Conservation (phyloP, 2,888 invertebrate species). For the Sussaba pulchella region DNA sequence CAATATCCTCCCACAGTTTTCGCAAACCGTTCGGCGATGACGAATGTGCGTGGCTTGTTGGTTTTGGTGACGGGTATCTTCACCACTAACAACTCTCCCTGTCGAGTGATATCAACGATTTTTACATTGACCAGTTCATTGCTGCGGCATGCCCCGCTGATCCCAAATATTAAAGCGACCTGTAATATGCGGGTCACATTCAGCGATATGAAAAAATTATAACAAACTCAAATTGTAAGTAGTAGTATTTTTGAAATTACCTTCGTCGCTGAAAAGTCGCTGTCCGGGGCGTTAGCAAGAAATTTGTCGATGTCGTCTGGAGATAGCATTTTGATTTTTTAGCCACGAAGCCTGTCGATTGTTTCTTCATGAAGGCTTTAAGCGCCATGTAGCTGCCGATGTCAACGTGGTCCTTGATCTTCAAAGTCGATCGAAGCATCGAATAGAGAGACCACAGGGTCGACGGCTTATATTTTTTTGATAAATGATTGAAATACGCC, state of each 20-base stretch:
- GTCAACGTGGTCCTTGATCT: conserved; percentile 51
- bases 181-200: conserved; percentile 28
- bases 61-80: conserved; percentile 54
- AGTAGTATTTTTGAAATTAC: conserved; percentile 20
- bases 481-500: conserved; percentile 63
- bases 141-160: conserved; percentile 64
- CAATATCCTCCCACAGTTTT: too few relatives aligned
- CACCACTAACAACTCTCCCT: conserved; percentile 35
- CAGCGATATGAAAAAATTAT: conserved; percentile 5
- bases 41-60: neutral
- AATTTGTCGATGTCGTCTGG: conserved; percentile 68
- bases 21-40: neutral
- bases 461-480: conserved; percentile 58
- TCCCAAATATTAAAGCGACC: conserved; percentile 67
- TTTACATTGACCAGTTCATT: conserved; percentile 62
- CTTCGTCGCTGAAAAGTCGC: conserved; percentile 59
- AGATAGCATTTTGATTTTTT: conserved; percentile 72
- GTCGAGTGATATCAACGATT: conserved; percentile 54
- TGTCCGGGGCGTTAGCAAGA: conserved; percentile 66
- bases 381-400: conserved; percentile 55
- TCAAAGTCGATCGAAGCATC: conserved; percentile 61
- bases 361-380: conserved; percentile 69
- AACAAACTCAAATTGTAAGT: conserved; percentile 27
- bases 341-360: conserved; percentile 67
- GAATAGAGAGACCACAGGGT: conserved; percentile 65